Conservation (phyloP, 2,113 vertebrate species). For the Quiscalus mexicanus region DNA sequence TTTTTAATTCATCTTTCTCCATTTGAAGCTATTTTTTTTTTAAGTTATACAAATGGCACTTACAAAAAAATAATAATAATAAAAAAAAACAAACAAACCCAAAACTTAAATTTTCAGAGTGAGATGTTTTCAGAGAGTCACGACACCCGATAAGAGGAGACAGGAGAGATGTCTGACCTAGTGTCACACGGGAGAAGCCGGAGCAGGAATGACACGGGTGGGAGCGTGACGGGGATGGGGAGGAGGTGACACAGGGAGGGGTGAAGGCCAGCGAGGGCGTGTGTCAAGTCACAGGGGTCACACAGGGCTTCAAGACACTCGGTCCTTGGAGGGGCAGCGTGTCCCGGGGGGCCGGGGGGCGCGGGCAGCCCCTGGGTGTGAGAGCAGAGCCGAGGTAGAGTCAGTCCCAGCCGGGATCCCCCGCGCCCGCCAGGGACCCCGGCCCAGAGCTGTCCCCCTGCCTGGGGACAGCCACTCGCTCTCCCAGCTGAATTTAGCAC, state of each 20-base stretch:
- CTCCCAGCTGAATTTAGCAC: constrained; percentile 68
- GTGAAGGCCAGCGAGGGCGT: not conserved
- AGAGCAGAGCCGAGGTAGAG: constrained; percentile 32
- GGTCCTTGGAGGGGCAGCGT: not conserved
- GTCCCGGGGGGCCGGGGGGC: not conserved
- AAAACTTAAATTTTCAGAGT: constrained; percentile 69
- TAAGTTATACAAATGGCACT: constrained; percentile 96
- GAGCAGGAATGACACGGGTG: not conserved
- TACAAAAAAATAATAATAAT: constrained; percentile 85
- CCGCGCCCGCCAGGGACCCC: not conserved
- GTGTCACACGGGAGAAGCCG: constrained; percentile 39
- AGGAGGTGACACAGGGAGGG: not conserved
- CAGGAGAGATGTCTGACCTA: constrained; percentile 39
- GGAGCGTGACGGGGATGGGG: not conserved
- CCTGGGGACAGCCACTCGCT: not conserved
- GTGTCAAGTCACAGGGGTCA: constrained; percentile 1
- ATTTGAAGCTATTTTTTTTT: constrained; percentile 86
- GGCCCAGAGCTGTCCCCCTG: not conserved
- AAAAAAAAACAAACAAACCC: constrained; percentile 69
- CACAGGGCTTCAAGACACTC: constrained; percentile 35
- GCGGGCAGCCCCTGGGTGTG: not conserved
- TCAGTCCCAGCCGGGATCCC: not conserved
- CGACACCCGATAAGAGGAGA: constrained; percentile 51
- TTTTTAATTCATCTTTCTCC: constrained; percentile 81
- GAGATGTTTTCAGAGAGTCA: constrained; percentile 73